Percentiles rank a stretch among this genome's conserved stretches.
Evolutionary conservation across 35 echinoderm and acorn worm species (phyloP).

Genomic region (Acanthaster planci): DNA sequence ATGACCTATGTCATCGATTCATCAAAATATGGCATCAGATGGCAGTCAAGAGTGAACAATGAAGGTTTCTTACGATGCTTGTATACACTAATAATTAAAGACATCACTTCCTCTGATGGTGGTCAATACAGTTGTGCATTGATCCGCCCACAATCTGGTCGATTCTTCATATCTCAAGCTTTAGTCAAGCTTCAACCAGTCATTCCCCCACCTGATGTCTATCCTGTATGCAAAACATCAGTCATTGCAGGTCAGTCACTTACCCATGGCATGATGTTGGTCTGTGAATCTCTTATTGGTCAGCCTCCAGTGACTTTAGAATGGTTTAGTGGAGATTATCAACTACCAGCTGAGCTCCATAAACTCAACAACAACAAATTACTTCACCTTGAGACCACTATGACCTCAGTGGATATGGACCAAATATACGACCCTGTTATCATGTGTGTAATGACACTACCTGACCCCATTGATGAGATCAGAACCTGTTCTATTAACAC

Average conservation of each 20-base stretch:
- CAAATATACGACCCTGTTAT: background rate
- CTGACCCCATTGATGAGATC: background rate
- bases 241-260: background rate
- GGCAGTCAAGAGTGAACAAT: background rate
- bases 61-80: background rate
- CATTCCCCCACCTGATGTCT: background rate
- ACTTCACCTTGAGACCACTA: background rate
- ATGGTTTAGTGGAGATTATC: background rate
- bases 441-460: conserved; percentile 3
- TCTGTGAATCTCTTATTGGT: background rate
- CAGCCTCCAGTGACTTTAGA: background rate
- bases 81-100: background rate
- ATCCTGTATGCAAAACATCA: background rate
- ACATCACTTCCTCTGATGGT: background rate
- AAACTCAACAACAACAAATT: background rate
- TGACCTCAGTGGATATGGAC: background rate
- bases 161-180: background rate
- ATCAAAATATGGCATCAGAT: background rate
- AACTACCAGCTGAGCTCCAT: background rate
- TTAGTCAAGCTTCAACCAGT: background rate
- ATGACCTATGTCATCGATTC: background rate
- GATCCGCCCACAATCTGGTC: background rate
- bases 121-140: background rate
- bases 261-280: background rate
- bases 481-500: background rate